These are phyloP conservation scores for Zaprionus nigranus DNA, from an alignment of 1,140 invertebrate genomes.

Conservation along the genomic window DNA sequence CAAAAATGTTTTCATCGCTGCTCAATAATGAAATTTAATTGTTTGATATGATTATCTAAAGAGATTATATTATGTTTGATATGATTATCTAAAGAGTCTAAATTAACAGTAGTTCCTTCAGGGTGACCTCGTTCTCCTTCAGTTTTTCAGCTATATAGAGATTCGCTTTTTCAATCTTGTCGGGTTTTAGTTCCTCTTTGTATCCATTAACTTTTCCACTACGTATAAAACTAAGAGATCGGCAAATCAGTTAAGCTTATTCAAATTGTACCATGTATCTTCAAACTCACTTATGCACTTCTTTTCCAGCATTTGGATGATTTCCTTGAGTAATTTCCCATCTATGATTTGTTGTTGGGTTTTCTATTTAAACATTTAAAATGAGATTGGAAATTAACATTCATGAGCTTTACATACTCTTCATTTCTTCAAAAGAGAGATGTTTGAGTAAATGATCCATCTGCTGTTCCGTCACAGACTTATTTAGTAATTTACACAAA, in stretches of 20 bases:
- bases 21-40: too few relatives aligned
- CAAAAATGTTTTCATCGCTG: too few relatives aligned
- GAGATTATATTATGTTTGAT: too few relatives aligned
- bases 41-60: too few relatives aligned
- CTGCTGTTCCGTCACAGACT: conserved; percentile 49
- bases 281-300: conserved; percentile 6
- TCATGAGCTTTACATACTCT: conserved; percentile 27
- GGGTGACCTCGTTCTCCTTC: conserved; percentile 20
- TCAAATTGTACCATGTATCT: conserved; percentile 20
- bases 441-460: conserved; percentile 64
- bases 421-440: conserved; percentile 77
- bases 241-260: background rate
- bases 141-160: conserved; percentile 28
- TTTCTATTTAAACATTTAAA: conserved; percentile 35
- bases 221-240: conserved; percentile 55
- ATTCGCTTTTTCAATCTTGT: conserved; percentile 46
- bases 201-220: conserved; percentile 60
- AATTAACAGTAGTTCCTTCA: conserved; percentile 39
- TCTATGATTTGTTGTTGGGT: conserved; percentile 60
- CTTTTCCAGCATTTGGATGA: conserved; percentile 37
- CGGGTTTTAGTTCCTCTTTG: conserved; percentile 54
- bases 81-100: background rate
- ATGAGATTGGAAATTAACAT: background rate
- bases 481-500: conserved; percentile 62
- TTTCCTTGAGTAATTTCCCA: conserved; percentile 39